Percentiles rank a stretch among this genome's conserved stretches.
Evolutionary conservation across 2,113 vertebrate genomes (phyloP).

Genomic region (Dromas ardeola): DNA sequence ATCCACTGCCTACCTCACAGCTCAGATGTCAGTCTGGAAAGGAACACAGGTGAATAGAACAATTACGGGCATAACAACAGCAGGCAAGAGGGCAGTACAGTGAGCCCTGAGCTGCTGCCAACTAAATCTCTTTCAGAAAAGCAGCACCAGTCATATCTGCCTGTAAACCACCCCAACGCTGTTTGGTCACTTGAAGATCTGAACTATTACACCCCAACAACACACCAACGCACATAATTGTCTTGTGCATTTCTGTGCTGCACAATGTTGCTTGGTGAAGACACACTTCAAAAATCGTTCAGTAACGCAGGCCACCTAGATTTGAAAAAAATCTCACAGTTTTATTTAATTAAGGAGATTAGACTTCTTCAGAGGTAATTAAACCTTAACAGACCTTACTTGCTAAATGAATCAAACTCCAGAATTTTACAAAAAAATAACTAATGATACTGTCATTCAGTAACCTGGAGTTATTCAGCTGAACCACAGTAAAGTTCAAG

Average conservation of each 20-base stretch:
- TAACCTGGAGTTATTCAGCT: background rate
- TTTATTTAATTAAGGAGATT: background rate
- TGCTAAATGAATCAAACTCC: background rate
- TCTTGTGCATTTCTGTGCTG: background rate
- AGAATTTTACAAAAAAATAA: background rate
- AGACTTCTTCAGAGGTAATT: background rate
- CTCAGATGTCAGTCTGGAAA: background rate
- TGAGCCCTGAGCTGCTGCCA: background rate
- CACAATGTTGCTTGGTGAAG: background rate
- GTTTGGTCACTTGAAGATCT: background rate
- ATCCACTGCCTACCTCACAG: background rate
- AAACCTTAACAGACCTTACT: background rate
- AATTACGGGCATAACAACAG: background rate
- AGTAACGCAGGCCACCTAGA: background rate
- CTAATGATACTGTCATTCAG: background rate
- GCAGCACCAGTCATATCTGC: background rate
- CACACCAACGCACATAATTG: rapidly evolving
- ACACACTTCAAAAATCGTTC: background rate
- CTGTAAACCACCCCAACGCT: background rate
- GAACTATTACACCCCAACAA: background rate
- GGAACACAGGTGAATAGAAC: background rate
- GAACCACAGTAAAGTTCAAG: background rate
- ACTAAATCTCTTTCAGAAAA: background rate
- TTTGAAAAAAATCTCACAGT: background rate
- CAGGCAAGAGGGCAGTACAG: background rate